Evolutionary conservation across 2,888 invertebrate species (phyloP), one percentile per base, ranked within the genome.

Genomic region (Eutolmus rufibarbis): DNA sequence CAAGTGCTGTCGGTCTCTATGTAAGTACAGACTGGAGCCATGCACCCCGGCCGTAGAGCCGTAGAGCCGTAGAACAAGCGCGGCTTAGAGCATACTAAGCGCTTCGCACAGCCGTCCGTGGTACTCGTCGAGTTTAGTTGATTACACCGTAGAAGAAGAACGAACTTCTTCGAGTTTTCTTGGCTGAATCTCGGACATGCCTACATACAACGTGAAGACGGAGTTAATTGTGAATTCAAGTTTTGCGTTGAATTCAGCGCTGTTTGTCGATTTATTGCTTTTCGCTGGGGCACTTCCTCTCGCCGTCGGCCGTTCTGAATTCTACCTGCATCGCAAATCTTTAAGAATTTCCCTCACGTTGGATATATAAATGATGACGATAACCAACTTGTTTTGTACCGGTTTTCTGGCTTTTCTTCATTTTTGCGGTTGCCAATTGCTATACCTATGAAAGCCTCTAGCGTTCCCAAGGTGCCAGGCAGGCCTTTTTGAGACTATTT

Each of bases 321-420:
- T 79, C 23, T 40, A n/a, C 28, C 19, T 40, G 79, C 46, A 51
- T 40, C 43, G 79, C 43, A 79, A 28, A 46, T 79, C 77, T 79
- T 79, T 79, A 46, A 51, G 79, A 79, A 79, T 79, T 79, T 79
- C 28, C 46, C n/a, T 79, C 79, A 79, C 79, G 79, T 79, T 46
- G 79, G 46, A 51, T 46, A 4, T 78, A 51, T 66, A 66, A 66
- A 9, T 66, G 76, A 37, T 28, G 31, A 74, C n/a, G 37, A 76
- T 40, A 76, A 34, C 37, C 76, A 76, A 40, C 40, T 23, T 79
- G 79, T 40, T 43, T 79, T 46, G 43, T 46, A 79, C 79, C 46
- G 43, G 79, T 46, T 46, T 77, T 77, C 40, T 46, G 51, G 12
- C 16, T 79, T 46, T 79, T 79, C 46, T 79, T 79, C 37, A 40